Evolutionary conservation across 2,888 invertebrate genomes (phyloP).

Genomic region (Lochmaea crataegi): DNA sequence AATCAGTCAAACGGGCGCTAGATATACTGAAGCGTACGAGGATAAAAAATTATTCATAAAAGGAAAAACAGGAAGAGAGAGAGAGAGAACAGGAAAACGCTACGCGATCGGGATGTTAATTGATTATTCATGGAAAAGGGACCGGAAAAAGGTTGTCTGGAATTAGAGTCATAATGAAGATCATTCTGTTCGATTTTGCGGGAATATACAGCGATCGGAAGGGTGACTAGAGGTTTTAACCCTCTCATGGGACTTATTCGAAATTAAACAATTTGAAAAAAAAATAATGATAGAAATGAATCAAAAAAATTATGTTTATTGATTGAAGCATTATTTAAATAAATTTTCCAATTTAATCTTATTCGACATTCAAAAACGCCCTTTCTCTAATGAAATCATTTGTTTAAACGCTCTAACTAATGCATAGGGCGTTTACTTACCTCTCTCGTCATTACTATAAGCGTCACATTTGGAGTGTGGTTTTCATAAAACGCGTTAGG

Average conservation of each 20-base stretch:
- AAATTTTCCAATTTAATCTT: too few relatives aligned
- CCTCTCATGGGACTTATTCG: neutral
- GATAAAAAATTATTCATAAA: conserved; percentile 35
- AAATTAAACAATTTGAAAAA: neutral
- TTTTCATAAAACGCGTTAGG: conserved; percentile 87
- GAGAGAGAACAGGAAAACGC: conserved; percentile 19
- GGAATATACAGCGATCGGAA: conserved; percentile 17
- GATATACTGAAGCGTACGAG: conserved; percentile 29
- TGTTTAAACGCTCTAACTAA: neutral
- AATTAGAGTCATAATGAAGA: conserved; percentile 33
- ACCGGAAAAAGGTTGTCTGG: conserved; percentile 34
- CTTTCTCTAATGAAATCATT: neutral
- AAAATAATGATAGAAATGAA: neutral
- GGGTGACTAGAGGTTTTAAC: conserved; percentile 7
- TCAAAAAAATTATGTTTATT: neutral
- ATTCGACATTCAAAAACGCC: neutral
- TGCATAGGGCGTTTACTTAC: conserved; percentile 66
- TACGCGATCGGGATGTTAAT: conserved; percentile 32
- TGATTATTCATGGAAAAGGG: conserved; percentile 26
- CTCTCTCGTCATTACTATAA: conserved; percentile 91
- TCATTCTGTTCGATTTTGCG: conserved; percentile 29
- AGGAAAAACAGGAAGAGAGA: conserved; percentile 29
- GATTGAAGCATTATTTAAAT: neutral
- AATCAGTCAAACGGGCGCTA: conserved; percentile 17
- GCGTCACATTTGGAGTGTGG: conserved; percentile 84